Percentiles rank a stretch among this genome's conserved stretches.
Conservation (phyloP, 35 echinoderm and acorn worm genomes). For the Patiria miniata region DNA sequence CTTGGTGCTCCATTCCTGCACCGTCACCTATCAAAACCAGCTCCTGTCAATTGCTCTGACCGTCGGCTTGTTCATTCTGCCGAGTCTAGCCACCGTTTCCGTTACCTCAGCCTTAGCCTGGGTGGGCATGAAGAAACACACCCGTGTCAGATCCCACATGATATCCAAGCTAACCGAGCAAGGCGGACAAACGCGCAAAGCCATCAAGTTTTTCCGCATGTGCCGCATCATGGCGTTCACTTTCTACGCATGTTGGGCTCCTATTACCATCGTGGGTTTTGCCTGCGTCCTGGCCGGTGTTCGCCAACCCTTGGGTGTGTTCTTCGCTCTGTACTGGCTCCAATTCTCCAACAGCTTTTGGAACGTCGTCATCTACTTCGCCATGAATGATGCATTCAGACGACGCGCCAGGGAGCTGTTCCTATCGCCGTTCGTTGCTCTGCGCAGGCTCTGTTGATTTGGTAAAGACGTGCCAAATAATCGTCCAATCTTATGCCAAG, state of each 20-base stretch:
- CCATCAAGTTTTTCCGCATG: constrained; percentile 18
- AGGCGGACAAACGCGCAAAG: background rate
- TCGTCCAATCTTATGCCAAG: too few species aligned
- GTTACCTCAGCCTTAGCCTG: background rate
- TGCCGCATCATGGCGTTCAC: background rate
- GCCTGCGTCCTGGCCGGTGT: background rate
- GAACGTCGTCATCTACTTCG: constrained; percentile 9
- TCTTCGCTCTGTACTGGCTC: background rate
- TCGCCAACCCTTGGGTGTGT: background rate
- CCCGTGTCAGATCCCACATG: background rate
- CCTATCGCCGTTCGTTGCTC: too few species aligned
- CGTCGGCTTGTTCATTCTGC: background rate
- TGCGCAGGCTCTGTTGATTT: too few species aligned
- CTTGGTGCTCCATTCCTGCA: background rate
- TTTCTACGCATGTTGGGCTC: constrained; percentile 9
- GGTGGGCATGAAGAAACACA: background rate
- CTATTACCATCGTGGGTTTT: background rate
- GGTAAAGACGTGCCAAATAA: too few species aligned
- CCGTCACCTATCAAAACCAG: background rate
- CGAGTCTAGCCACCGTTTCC: background rate
- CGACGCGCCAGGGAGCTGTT: background rate
- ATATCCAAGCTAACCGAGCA: background rate
- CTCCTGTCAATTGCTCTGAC: background rate
- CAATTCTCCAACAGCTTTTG: constrained; percentile 7
- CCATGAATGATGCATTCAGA: constrained; percentile 3